Evolutionary conservation across 1,140 invertebrate species (phyloP).

Genomic region (Drosophila insularis): DNA sequence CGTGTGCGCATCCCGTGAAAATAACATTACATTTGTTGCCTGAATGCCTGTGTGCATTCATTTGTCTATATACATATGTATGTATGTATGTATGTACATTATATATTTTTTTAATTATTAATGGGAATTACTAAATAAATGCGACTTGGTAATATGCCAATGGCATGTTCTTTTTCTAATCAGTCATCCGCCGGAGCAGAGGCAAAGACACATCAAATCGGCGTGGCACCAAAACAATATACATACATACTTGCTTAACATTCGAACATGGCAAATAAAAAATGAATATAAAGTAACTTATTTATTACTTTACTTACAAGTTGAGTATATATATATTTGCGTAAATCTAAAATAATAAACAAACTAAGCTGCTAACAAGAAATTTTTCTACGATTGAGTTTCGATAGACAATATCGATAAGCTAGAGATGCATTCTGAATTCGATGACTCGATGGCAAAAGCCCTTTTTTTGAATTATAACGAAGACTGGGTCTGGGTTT

Average conservation of each 20-base stretch:
- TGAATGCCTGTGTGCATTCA: slow-evolving; percentile 29
- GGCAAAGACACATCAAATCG: background rate
- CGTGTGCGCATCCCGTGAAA: slow-evolving; percentile 43
- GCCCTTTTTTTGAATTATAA: background rate
- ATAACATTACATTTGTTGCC: slow-evolving; percentile 15
- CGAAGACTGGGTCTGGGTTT: no score
- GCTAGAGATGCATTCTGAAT: background rate
- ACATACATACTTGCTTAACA: no score
- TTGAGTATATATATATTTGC: slow-evolving; percentile 4
- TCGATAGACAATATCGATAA: slow-evolving; percentile 23
- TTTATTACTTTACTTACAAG: background rate
- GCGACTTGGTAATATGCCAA: background rate
- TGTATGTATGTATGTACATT: no score
- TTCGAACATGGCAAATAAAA: background rate
- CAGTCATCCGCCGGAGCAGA: background rate
- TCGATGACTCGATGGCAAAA: background rate
- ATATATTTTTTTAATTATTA: slow-evolving; percentile 14
- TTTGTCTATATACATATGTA: background rate
- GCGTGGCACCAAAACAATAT: background rate
- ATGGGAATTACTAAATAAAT: slow-evolving; percentile 14
- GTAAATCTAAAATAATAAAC: background rate
- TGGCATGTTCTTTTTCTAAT: slow-evolving; percentile 20
- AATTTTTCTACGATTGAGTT: slow-evolving; percentile 1
- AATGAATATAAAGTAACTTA: no score
- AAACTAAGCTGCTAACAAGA: background rate